Conservation (phyloP, 2,113 vertebrate species). For the Onychostoma macrolepis region DNA sequence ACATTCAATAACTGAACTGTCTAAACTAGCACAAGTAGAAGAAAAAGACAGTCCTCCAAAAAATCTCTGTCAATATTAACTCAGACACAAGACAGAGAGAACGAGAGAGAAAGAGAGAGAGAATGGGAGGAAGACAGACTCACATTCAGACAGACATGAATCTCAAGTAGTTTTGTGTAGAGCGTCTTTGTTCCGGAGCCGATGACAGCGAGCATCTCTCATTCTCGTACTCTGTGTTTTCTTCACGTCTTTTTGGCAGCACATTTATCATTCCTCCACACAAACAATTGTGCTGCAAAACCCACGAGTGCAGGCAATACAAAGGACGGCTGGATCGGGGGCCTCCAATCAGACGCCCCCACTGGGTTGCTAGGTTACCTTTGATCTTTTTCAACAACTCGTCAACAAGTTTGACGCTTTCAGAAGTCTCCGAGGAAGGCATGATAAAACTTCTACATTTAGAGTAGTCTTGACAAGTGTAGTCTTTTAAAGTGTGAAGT, state of each 20-base stretch:
- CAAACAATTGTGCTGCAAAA: conserved; percentile 76
- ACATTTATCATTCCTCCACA: conserved; percentile 78
- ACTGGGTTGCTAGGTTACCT: conserved; percentile 77
- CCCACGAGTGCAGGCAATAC: conserved; percentile 69
- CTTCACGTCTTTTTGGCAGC: conserved; percentile 72
- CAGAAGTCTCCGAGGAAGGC: conserved; percentile 58
- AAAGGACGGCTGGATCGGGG: conserved; percentile 71
- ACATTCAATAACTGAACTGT: not conserved
- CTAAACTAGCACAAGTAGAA: not conserved
- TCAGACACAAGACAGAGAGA: not conserved
- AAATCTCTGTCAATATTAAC: not conserved
- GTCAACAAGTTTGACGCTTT: conserved; percentile 73
- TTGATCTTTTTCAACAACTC: conserved; percentile 67
- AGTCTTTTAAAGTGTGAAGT: not conserved
- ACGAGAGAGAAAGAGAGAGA: not conserved
- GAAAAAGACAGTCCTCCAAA: not conserved
- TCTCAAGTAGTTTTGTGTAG: conserved; percentile 70
- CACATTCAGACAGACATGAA: conserved; percentile 51
- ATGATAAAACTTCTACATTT: not conserved
- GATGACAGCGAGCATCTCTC: conserved; percentile 61
- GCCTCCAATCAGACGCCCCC: conserved; percentile 60
- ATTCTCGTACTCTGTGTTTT: conserved; percentile 44
- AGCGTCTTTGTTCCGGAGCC: conserved; percentile 66
- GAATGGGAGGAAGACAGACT: not conserved
- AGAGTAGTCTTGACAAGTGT: not conserved